Evolutionary conservation across 92 coral and sea anemone species (phyloP).

Genomic region (Heliopora coerulea): DNA sequence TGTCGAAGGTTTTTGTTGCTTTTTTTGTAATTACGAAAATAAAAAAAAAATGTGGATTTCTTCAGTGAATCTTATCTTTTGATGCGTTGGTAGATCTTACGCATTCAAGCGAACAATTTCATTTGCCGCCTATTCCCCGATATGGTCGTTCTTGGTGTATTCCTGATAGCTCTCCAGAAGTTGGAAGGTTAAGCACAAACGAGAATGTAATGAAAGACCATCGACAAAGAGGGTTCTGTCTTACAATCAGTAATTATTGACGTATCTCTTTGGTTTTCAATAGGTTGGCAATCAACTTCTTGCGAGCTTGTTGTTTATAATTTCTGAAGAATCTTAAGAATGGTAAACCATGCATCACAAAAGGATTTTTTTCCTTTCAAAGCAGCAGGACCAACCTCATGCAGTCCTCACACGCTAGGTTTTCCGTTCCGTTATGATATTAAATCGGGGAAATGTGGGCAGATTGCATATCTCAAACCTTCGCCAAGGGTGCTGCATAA

Average conservation of each 20-base stretch:
- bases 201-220: not conserved
- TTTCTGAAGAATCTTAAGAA: slow-evolving; percentile 31
- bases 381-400: slow-evolving; percentile 10
- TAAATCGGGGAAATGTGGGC: no score
- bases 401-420: not conserved
- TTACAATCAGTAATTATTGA: slow-evolving; percentile 25
- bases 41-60: no score
- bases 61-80: no score
- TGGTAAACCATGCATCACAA: slow-evolving; percentile 15
- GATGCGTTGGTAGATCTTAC: no score
- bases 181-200: not conserved
- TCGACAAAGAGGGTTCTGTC: slow-evolving; percentile 33
- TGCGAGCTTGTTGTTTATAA: slow-evolving; percentile 23
- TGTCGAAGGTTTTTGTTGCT: no score
- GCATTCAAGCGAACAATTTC: no score
- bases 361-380: slow-evolving; percentile 25
- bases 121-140: no score
- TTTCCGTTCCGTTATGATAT: not conserved
- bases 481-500: no score
- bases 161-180: not conserved
- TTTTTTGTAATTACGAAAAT: no score
- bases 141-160: no score
- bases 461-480: no score
- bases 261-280: slow-evolving; percentile 9
- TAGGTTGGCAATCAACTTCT: slow-evolving; percentile 23